These are phyloP conservation scores for Peromyscus polionotus DNA, from an alignment of 2,113 vertebrate genomes.

Conservation along the genomic window DNA sequence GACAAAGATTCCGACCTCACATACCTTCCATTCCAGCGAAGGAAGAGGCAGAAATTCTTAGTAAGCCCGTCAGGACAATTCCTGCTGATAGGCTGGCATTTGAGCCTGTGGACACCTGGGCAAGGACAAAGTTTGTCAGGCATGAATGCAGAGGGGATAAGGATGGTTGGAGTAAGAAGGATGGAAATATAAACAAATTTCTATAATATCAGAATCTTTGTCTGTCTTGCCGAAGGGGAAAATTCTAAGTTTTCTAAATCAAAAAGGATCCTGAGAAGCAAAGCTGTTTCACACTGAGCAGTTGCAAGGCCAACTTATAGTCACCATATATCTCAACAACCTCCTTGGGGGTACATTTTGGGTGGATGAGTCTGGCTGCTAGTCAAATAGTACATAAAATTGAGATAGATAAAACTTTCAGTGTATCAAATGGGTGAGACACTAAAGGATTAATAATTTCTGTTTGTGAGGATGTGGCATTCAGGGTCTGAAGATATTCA, in stretches of 20 bases:
- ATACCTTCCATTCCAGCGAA: not conserved
- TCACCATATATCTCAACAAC: not conserved
- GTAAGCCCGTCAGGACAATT: not conserved
- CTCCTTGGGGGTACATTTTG: not conserved
- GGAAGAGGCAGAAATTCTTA: not conserved
- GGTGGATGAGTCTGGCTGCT: not conserved
- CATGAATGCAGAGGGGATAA: not conserved
- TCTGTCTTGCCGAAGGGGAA: not conserved
- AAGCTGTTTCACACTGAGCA: not conserved
- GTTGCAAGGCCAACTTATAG: rapidly evolving
- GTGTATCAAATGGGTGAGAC: conserved; percentile 24
- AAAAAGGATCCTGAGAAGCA: not conserved
- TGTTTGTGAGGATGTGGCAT: not conserved
- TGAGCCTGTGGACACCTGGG: not conserved
- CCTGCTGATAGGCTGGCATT: not conserved
- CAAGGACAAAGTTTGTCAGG: not conserved
- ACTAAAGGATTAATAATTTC: conserved; percentile 50
- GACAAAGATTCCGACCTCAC: not conserved
- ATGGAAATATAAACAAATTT: not conserved
- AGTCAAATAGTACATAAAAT: conserved; percentile 38
- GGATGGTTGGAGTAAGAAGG: not conserved
- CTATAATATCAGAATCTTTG: not conserved
- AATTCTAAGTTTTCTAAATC: not conserved
- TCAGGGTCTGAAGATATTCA: not conserved
- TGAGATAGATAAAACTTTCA: conserved; percentile 36